Evolutionary conservation across 2,113 vertebrate species (phyloP).

Genomic region (Crotalus viridis): DNA sequence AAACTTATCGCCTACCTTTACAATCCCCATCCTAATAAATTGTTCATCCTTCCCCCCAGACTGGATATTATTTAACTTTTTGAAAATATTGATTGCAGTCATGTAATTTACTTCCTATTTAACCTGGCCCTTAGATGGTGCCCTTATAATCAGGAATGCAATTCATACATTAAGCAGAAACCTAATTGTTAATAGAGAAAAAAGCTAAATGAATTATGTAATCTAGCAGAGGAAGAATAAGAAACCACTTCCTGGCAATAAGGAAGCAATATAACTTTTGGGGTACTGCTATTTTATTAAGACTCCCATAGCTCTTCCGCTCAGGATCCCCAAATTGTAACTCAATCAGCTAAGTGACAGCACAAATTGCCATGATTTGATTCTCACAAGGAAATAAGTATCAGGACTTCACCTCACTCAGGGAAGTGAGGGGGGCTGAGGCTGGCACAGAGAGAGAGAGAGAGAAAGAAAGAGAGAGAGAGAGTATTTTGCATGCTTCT

Average conservation of each 20-base stretch:
- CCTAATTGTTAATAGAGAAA: not conserved
- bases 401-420: not conserved
- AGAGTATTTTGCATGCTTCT: not conserved
- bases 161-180: not conserved
- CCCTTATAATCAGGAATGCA: not conserved
- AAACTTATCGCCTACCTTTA: not conserved
- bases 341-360: not conserved
- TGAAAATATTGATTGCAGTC: not conserved
- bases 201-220: not conserved
- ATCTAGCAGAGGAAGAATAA: not conserved
- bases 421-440: no score
- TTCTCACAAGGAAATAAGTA: not conserved
- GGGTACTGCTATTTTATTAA: not conserved
- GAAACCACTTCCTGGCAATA: not conserved
- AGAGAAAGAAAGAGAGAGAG: no score
- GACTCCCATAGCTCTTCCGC: not conserved
- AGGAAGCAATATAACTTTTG: not conserved
- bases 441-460: no score
- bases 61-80: not conserved
- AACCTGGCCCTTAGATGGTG: not conserved
- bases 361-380: not conserved
- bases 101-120: not conserved
- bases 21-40: not conserved
- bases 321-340: not conserved
- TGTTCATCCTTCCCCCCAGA: not conserved